Conservation (phyloP, 2,888 invertebrate species). For the Phalera bucephala region DNA sequence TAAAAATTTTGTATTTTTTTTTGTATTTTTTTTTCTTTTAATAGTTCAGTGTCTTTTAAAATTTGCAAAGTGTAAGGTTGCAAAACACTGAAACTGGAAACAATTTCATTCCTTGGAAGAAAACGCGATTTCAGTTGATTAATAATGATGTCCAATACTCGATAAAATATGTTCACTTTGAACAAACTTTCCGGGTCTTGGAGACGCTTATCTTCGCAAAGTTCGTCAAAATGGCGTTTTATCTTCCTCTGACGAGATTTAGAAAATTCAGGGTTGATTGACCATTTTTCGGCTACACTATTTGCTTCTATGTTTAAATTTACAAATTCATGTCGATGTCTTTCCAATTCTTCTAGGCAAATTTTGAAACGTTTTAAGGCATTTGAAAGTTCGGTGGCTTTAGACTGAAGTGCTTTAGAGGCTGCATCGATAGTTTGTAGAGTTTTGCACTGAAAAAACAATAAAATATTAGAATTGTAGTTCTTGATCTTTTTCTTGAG, state of each 20-base stretch:
- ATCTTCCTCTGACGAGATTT: conserved; percentile 19
- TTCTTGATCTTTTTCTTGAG: conserved; percentile 24
- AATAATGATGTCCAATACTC: conserved; percentile 19
- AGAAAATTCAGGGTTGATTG: conserved; percentile 19
- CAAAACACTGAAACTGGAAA: conserved; percentile 20
- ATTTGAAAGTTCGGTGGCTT: conserved; percentile 20
- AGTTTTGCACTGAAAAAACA: conserved; percentile 21
- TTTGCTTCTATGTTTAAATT: conserved; percentile 25
- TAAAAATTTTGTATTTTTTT: no score
- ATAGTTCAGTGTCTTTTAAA: conserved; percentile 16
- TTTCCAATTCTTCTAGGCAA: conserved; percentile 22
- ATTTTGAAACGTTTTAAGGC: conserved; percentile 16
- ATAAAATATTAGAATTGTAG: conserved; percentile 21
- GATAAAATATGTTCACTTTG: conserved; percentile 19
- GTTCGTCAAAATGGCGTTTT: conserved; percentile 25
- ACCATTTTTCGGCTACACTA: no score
- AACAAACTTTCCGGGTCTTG: conserved; percentile 19
- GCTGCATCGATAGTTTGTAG: conserved; percentile 15
- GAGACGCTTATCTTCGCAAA: conserved; percentile 26
- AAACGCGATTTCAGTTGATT: conserved; percentile 20
- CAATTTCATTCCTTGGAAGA: conserved; percentile 17
- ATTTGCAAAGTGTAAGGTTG: conserved; percentile 16
- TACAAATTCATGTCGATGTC: conserved; percentile 21
- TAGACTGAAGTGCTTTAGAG: conserved; percentile 25
- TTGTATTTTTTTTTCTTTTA: no score